Evolutionary conservation across 1,140 invertebrate genomes (phyloP).

Genomic region (Cheumatopsyche charites): DNA sequence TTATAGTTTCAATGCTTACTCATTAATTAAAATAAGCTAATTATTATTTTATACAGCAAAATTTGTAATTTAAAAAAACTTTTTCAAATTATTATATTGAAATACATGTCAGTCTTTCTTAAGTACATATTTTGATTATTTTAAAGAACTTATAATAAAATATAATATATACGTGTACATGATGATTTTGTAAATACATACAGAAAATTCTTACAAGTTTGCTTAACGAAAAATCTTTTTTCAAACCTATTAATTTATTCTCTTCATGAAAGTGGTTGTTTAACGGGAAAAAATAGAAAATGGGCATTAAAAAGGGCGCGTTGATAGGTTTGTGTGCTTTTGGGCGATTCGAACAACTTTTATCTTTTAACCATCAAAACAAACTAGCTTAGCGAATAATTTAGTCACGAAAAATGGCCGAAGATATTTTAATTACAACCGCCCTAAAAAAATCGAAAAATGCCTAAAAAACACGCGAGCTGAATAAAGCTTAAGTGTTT

Average conservation of each 20-base stretch:
- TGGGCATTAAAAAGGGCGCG: not conserved
- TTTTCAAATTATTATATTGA: not conserved
- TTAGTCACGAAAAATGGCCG: slow-evolving; percentile 11
- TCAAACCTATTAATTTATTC: slow-evolving; percentile 26
- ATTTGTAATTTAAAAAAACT: not conserved
- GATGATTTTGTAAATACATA: no score
- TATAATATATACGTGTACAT: no score
- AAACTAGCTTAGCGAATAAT: slow-evolving; percentile 1
- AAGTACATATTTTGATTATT: no score
- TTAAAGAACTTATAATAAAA: no score
- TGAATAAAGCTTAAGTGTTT: not conserved
- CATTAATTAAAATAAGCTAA: slow-evolving; percentile 12
- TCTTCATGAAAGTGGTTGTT: not conserved
- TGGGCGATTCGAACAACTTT: not conserved
- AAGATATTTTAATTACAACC: slow-evolving; percentile 8
- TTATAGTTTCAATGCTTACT: not conserved
- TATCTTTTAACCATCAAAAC: slow-evolving; percentile 3
- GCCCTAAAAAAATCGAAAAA: not conserved
- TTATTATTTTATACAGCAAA: not conserved
- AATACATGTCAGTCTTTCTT: no score
- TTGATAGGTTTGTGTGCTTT: slow-evolving; percentile 1
- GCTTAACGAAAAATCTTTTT: not conserved
- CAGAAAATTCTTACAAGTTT: no score
- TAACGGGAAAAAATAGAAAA: not conserved
- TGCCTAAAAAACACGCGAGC: not conserved